phyloP scores from a whole-genome alignment of 2,888 invertebrate genomes.

The Melanostoma mellinum region DNA sequence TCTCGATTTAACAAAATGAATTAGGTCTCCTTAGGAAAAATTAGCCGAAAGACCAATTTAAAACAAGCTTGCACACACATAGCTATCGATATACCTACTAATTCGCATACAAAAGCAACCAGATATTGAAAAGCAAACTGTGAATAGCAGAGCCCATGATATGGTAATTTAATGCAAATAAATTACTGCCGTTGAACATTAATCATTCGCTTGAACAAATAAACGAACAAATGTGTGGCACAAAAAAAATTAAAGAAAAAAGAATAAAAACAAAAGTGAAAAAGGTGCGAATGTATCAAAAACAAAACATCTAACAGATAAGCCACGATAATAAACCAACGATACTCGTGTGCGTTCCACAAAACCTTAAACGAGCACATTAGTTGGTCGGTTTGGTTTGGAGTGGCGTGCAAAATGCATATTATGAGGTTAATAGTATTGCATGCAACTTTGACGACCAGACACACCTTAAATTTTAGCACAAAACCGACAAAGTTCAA shows the following conservation, averaged over 20 bases:
- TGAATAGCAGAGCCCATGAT: constrained; percentile 13
- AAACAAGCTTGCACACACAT: constrained; percentile 25
- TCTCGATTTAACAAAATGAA: constrained; percentile 52
- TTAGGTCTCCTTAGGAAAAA: constrained; percentile 40
- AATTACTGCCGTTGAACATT: constrained; percentile 78
- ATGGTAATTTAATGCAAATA: constrained; percentile 80
- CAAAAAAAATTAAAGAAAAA: constrained; percentile 9
- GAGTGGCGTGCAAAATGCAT: constrained; percentile 70
- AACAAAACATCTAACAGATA: constrained; percentile 66
- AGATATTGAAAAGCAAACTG: not conserved
- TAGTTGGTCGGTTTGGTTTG: constrained; percentile 48
- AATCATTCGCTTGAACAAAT: constrained; percentile 71
- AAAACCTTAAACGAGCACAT: constrained; percentile 59
- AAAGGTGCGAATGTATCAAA: constrained; percentile 69
- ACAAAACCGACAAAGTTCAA: constrained; percentile 38
- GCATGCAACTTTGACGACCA: constrained; percentile 55
- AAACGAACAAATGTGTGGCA: constrained; percentile 64
- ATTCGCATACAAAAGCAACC: constrained; percentile 18
- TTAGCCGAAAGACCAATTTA: constrained; percentile 46
- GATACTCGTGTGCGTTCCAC: constrained; percentile 55
- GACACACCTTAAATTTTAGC: constrained; percentile 61
- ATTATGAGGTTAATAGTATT: constrained; percentile 61
- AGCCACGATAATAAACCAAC: constrained; percentile 39
- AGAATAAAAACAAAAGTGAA: not conserved
- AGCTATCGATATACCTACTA: not conserved